Evolutionary conservation across 2,888 invertebrate genomes (phyloP).

Genomic region (Didymodactylos carnosus): DNA sequence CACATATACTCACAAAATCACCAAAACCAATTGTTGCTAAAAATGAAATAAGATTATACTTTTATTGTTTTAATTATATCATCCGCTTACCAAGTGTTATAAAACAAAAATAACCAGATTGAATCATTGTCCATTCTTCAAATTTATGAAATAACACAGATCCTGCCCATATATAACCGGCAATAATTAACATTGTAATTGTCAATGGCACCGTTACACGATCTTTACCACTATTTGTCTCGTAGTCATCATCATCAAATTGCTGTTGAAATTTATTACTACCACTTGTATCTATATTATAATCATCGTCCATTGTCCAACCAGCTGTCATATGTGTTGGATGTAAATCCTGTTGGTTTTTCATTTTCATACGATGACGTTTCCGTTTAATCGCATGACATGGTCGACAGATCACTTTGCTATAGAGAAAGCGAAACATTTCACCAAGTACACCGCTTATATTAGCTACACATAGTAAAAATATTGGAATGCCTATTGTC

Average conservation of each 20-base stretch:
- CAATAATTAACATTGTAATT: constrained; percentile 30
- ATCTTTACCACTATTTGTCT: too few species aligned
- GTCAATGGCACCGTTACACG: constrained; percentile 32
- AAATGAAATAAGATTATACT: too few species aligned
- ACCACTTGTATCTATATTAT: background rate
- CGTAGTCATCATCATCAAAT: too few species aligned
- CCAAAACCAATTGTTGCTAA: constrained; percentile 30
- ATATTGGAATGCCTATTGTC: constrained; percentile 37
- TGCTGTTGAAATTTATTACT: too few species aligned
- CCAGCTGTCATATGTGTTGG: background rate
- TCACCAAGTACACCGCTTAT: constrained; percentile 39
- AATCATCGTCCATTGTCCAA: background rate
- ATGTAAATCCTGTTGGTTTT: background rate
- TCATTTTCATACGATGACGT: background rate
- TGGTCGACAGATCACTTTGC: constrained; percentile 18
- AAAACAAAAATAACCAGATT: constrained; percentile 28
- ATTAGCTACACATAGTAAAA: constrained; percentile 38
- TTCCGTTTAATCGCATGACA: background rate
- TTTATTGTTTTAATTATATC: background rate
- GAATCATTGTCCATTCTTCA: constrained; percentile 30
- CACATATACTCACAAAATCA: constrained; percentile 1
- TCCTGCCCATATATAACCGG: constrained; percentile 31
- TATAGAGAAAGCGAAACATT: constrained; percentile 37
- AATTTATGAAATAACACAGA: constrained; percentile 31
- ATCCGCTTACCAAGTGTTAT: background rate